Evolutionary conservation across 1,140 invertebrate genomes (phyloP).

Genomic region (Andricus grossulariae): DNA sequence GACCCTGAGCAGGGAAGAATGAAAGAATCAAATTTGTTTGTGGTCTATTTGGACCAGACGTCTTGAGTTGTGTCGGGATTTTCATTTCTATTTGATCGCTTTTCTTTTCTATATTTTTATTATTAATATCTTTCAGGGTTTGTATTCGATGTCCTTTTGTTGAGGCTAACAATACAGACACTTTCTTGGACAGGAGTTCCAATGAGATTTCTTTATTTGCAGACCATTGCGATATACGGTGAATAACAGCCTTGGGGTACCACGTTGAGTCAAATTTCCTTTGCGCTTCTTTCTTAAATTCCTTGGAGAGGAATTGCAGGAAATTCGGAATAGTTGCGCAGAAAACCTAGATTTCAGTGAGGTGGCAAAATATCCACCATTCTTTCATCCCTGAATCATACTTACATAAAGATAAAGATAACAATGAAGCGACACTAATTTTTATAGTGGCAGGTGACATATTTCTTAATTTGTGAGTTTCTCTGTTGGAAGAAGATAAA

Average conservation of each 20-base stretch:
- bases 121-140: conserved; percentile 39
- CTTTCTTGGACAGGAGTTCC: conserved; percentile 48
- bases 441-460: conserved; percentile 20
- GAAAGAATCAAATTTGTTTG: conserved; percentile 34
- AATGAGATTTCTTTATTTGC: conserved; percentile 42
- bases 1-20: conserved; percentile 32
- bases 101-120: conserved; percentile 13
- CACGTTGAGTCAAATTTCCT: neutral
- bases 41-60: conserved; percentile 34
- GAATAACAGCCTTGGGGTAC: conserved; percentile 33
- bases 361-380: conserved; percentile 29
- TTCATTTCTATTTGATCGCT: conserved; percentile 34
- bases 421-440: conserved; percentile 21
- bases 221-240: conserved; percentile 36
- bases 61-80: conserved; percentile 38
- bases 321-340: conserved; percentile 22
- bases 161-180: conserved; percentile 44
- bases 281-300: conserved; percentile 28
- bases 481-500: conserved; percentile 44
- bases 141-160: conserved; percentile 47
- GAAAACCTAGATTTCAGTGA: neutral
- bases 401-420: conserved; percentile 9
- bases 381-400: conserved; percentile 22
- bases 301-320: conserved; percentile 32
- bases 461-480: conserved; percentile 39